These are phyloP conservation scores for Scaptomyza tumidula DNA, from an alignment of 2,888 invertebrate genomes.

Conservation along the genomic window DNA sequence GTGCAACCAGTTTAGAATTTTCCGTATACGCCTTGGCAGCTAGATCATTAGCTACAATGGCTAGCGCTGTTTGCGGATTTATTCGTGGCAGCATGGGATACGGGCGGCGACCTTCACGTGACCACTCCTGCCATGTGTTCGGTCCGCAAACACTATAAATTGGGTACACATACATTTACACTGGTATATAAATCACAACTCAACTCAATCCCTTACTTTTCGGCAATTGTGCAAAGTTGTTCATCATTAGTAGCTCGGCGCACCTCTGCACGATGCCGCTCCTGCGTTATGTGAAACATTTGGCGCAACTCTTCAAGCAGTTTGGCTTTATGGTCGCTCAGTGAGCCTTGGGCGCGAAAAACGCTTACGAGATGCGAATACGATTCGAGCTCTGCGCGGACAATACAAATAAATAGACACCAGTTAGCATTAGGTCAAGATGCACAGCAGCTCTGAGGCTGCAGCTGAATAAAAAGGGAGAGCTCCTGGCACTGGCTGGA, in stretches of 20 bases:
- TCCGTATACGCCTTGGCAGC: slow-evolving; percentile 88
- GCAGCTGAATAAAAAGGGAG: slow-evolving; percentile 7
- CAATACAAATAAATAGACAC: slow-evolving; percentile 30
- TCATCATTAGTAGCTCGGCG: slow-evolving; percentile 96
- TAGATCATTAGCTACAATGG: slow-evolving; percentile 92
- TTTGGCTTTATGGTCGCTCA: slow-evolving; percentile 93
- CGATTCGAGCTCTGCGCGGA: slow-evolving; percentile 92
- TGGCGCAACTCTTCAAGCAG: slow-evolving; percentile 92
- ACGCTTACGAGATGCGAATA: slow-evolving; percentile 95
- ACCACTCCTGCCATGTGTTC: slow-evolving; percentile 91
- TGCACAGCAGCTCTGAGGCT: not conserved
- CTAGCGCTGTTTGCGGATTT: slow-evolving; percentile 93
- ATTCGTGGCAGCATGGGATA: slow-evolving; percentile 93
- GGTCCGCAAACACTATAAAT: slow-evolving; percentile 87
- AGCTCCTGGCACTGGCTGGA: slow-evolving; percentile 32
- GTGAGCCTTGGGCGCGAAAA: slow-evolving; percentile 95
- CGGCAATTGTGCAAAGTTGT: slow-evolving; percentile 93
- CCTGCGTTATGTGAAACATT: slow-evolving; percentile 93
- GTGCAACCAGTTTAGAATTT: slow-evolving; percentile 87
- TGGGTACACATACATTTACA: slow-evolving; percentile 15
- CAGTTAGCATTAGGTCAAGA: slow-evolving; percentile 18
- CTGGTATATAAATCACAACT: slow-evolving; percentile 8
- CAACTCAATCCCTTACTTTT: slow-evolving; percentile 88
- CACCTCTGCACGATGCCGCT: slow-evolving; percentile 96
- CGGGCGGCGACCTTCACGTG: slow-evolving; percentile 92